These are phyloP conservation scores for Pangasius krempfi DNA, from an alignment of 2,797 vertebrate genomes.

Conservation along the genomic window DNA sequence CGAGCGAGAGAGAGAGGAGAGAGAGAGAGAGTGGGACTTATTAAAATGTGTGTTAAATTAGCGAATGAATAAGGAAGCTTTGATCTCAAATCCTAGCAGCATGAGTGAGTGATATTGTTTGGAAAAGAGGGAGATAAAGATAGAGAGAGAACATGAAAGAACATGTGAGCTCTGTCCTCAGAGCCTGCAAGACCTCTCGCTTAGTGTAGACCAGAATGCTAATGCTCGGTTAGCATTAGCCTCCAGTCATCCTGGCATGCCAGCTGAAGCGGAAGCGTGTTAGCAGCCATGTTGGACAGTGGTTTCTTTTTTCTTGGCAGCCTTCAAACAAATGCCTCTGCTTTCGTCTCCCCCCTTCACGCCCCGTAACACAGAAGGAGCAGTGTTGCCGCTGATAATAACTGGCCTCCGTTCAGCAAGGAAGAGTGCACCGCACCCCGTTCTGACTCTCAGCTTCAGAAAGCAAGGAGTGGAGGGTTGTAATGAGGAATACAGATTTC, in stretches of 20 bases:
- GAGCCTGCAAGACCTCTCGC: conserved; percentile 5
- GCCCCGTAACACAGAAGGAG: conserved; percentile 39
- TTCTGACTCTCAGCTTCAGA: not conserved
- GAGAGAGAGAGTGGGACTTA: conserved; percentile 4
- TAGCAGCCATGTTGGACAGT: conserved; percentile 51
- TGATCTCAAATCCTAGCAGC: conserved; percentile 49
- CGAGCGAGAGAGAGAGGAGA: not conserved
- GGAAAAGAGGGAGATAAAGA: conserved; percentile 23
- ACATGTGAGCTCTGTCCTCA: conserved; percentile 7
- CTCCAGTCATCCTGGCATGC: conserved; percentile 43
- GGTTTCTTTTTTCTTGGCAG: conserved; percentile 48
- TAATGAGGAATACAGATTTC: conserved; percentile 24
- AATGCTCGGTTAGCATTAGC: conserved; percentile 47
- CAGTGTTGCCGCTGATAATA: conserved; percentile 48
- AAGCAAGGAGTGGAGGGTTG: not conserved
- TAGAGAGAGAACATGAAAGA: conserved; percentile 7
- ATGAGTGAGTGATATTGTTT: conserved; percentile 36
- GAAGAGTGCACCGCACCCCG: not conserved
- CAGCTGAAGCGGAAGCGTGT: conserved; percentile 57
- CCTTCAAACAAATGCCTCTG: conserved; percentile 55
- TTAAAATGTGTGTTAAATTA: conserved; percentile 38
- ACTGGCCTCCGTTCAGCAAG: conserved; percentile 31
- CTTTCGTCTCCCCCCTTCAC: conserved; percentile 39
- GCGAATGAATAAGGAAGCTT: conserved; percentile 34
- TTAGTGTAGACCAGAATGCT: conserved; percentile 45